phyloP scores from a whole-genome alignment of 53 echinoderm and acorn worm genomes.

The Crossaster papposus region DNA sequence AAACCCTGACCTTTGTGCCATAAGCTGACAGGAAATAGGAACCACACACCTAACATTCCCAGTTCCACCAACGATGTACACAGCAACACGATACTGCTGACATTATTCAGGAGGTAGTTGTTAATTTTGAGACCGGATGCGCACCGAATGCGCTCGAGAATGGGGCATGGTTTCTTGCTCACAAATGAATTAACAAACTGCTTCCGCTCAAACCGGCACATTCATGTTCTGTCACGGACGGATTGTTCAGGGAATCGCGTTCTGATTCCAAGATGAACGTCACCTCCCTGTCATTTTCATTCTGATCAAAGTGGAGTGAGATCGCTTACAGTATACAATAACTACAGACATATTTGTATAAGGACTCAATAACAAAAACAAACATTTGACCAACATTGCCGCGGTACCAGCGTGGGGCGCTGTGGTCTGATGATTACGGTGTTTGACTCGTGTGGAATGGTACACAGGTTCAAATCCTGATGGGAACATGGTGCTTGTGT shows the following conservation, averaged over 20 bases:
- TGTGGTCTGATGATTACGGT: too few species aligned
- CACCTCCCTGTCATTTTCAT: neutral
- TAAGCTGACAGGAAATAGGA: neutral
- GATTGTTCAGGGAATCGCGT: neutral
- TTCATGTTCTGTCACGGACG: neutral
- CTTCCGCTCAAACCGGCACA: neutral
- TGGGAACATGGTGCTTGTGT: too few species aligned
- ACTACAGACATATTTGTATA: too few species aligned
- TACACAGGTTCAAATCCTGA: too few species aligned
- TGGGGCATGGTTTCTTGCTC: neutral
- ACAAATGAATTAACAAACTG: neutral
- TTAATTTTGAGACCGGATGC: neutral
- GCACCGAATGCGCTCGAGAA: neutral
- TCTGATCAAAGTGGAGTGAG: neutral
- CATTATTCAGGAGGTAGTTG: neutral
- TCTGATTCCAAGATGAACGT: neutral
- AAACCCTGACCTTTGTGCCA: constrained; percentile 3
- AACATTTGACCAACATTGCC: too few species aligned
- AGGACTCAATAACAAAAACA: too few species aligned
- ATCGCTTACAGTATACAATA: too few species aligned
- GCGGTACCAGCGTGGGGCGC: too few species aligned
- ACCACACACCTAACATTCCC: constrained; percentile 1
- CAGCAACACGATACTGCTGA: neutral
- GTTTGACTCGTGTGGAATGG: too few species aligned
- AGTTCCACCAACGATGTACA: constrained; percentile 2